Evolutionary conservation across 2,113 vertebrate species (phyloP).

Genomic region (Hyla sarda): DNA sequence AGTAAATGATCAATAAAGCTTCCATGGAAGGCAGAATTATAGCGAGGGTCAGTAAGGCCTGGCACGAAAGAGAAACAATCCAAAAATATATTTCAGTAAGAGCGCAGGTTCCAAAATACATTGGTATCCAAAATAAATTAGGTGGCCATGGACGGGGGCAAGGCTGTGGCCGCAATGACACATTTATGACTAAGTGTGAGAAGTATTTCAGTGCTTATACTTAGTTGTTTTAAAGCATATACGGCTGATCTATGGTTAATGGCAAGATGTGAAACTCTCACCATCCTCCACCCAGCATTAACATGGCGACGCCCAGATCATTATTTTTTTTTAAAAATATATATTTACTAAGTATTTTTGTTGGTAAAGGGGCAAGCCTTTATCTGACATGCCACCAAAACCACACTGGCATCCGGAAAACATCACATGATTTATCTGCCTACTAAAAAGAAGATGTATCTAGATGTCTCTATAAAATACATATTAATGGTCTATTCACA

Average conservation of each 20-base stretch:
- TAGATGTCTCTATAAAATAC: too few relatives aligned
- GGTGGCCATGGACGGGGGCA: not conserved
- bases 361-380: not conserved
- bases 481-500: too few relatives aligned
- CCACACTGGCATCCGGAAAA: not conserved
- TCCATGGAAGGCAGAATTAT: not conserved
- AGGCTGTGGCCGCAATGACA: not conserved
- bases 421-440: not conserved
- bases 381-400: not conserved
- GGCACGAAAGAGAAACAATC: not conserved
- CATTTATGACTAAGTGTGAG: constrained; percentile 32
- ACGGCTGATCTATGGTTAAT: constrained; percentile 6
- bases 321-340: not conserved
- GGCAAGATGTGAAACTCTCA: constrained; percentile 9
- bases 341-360: not conserved
- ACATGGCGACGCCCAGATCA: not conserved
- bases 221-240: constrained; percentile 1
- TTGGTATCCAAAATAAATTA: constrained; percentile 19
- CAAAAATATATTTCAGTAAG: constrained; percentile 12
- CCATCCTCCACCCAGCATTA: not conserved
- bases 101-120: not conserved
- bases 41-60: not conserved
- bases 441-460: not conserved
- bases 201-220: constrained; percentile 4
- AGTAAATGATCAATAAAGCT: not conserved